These are phyloP conservation scores for Eulemur rubriventer DNA, from an alignment of 2,797 vertebrate genomes.

Conservation along the genomic window DNA sequence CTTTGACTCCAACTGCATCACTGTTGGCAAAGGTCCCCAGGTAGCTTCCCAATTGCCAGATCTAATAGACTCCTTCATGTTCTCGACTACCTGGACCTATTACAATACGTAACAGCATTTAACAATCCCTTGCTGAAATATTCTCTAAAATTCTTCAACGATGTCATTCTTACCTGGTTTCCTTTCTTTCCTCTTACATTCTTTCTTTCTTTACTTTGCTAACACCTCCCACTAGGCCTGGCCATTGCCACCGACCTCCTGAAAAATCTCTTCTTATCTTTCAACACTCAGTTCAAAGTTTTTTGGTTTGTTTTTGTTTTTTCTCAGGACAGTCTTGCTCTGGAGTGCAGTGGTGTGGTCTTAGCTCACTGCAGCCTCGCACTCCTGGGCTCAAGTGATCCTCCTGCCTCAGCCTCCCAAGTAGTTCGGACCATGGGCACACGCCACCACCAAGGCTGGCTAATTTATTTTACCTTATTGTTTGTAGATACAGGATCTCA, in stretches of 20 bases:
- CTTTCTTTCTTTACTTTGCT: background rate
- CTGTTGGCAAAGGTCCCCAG: background rate
- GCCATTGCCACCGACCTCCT: background rate
- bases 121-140: background rate
- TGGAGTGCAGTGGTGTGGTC: background rate
- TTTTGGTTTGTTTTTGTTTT: background rate
- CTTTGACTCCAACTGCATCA: too few species aligned
- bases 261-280: background rate
- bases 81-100: background rate
- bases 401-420: background rate
- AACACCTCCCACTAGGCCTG: background rate
- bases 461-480: background rate
- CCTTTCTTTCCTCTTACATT: background rate
- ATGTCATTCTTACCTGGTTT: background rate
- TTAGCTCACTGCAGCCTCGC: background rate
- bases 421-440: background rate
- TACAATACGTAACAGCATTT: background rate
- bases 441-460: background rate
- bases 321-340: background rate
- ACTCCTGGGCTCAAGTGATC: background rate
- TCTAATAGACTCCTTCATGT: background rate
- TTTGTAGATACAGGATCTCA: background rate
- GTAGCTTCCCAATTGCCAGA: background rate
- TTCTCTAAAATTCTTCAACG: background rate
- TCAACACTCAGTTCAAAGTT: background rate